Conservation (phyloP, 2,888 invertebrate genomes). For the Galerucella nymphaeae region DNA sequence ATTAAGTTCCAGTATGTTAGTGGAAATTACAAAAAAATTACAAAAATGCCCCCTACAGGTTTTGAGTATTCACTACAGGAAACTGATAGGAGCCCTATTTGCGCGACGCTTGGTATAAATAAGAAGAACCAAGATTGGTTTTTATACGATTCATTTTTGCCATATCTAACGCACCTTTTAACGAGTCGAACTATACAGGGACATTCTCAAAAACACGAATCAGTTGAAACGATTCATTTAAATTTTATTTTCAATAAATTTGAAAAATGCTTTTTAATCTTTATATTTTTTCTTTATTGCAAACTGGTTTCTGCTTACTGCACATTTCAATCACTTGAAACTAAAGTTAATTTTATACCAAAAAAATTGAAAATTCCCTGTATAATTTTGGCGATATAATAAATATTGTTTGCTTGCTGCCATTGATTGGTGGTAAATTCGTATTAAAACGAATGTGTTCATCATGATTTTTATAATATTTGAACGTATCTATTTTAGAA, state of each 20-base stretch:
- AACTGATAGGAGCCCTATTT: no score
- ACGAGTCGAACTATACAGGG: constrained; percentile 5
- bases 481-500: constrained; percentile 1
- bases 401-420: constrained; percentile 13
- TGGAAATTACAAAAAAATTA: no score
- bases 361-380: background rate
- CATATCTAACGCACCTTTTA: background rate
- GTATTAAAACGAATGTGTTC: constrained; percentile 21
- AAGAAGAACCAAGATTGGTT: no score
- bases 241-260: background rate
- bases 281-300: no score
- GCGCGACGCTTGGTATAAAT: no score
- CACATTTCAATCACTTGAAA: no score
- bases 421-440: background rate
- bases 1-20: no score
- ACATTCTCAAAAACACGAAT: background rate
- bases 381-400: constrained; percentile 4
- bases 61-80: no score
- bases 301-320: no score
- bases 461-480: constrained; percentile 4
- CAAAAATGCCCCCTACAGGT: no score
- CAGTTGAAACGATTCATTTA: no score
- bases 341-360: background rate
- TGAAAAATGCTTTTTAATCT: background rate
- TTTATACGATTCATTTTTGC: no score